phyloP scores from a whole-genome alignment of 2,888 invertebrate species.

The Tupiocoris notatus region DNA sequence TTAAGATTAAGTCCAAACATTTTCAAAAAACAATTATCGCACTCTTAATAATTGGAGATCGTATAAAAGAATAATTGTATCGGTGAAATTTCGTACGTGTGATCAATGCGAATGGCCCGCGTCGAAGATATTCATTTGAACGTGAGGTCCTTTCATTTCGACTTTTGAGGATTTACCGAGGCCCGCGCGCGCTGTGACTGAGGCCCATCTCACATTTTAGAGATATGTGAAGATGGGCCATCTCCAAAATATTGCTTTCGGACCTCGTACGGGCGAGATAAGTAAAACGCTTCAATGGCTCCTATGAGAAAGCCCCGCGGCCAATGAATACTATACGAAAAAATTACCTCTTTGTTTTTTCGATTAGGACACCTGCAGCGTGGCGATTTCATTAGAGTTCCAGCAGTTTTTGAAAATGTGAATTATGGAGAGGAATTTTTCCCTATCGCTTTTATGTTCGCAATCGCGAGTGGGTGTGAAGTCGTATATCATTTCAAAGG shows the following conservation, averaged over 20 bases:
- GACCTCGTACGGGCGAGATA: neutral
- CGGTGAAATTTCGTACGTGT: neutral
- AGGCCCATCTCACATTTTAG: neutral
- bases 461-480: neutral
- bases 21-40: too few species aligned
- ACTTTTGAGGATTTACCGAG: neutral
- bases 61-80: too few species aligned
- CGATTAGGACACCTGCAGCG: neutral
- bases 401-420: neutral
- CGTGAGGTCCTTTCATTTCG: neutral
- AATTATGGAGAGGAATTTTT: too few species aligned
- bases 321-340: slow-evolving; percentile 32
- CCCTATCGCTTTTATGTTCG: too few species aligned
- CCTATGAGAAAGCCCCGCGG: slow-evolving; percentile 6
- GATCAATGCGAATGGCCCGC: neutral
- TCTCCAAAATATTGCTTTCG: neutral
- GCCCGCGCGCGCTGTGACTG: neutral
- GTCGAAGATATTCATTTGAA: neutral
- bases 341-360: neutral
- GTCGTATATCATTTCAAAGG: too few species aligned
- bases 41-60: too few species aligned
- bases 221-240: neutral
- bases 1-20: too few species aligned
- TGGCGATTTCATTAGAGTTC: neutral
- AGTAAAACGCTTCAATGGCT: neutral